Evolutionary conservation across 2,888 invertebrate genomes (phyloP), one percentile per base, ranked within the genome.

Genomic region (Mylabris sibirica): DNA sequence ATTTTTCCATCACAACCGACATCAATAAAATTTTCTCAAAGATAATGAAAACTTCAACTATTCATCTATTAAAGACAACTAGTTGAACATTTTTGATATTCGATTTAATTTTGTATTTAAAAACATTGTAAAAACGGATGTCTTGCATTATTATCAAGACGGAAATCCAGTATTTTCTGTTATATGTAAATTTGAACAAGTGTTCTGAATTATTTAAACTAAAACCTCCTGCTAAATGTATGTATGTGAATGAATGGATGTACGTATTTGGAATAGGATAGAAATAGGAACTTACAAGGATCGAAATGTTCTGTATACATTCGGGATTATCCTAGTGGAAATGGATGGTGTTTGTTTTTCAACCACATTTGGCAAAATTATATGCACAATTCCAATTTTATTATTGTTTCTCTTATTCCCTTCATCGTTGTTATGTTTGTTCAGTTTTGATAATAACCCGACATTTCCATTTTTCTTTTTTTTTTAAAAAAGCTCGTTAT

Each of bases 171-270:
- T 73, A 77, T 76, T 76, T 76, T 73, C 73, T 75, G 79, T 78
- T 78, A 75, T 76, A 79, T 78, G 81, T 76, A 81, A 81, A 81
- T 82, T 80, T 80, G 78, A 80, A 78, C 79, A 77, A 79, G 78
- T 78, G 76, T 75, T 74, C 76, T 80, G 81, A 80, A 81, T 81
- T 82, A 82, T 82, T 82, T 81, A 82, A 78, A 76, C 77, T 73
- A 78, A 79, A 76, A 77, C 78, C 78, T 57, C 24, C 24, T 24
- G 11, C 4, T 30, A 30, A n/a, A n/a, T n/a, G n/a, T 30, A 30
- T 30, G 30, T 30, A 14, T 57, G 53, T 24, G 12, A 20, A 57
- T 57, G 53, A 30, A 30, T 30, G 20, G 78, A 79, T 79, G 76
- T 73, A 74, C 71, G 72, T 69, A 68, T 60, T 66, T 67, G 69